These are phyloP conservation scores for Exocentrus adspersus DNA, from an alignment of 2,888 invertebrate species.

Conservation along the genomic window DNA sequence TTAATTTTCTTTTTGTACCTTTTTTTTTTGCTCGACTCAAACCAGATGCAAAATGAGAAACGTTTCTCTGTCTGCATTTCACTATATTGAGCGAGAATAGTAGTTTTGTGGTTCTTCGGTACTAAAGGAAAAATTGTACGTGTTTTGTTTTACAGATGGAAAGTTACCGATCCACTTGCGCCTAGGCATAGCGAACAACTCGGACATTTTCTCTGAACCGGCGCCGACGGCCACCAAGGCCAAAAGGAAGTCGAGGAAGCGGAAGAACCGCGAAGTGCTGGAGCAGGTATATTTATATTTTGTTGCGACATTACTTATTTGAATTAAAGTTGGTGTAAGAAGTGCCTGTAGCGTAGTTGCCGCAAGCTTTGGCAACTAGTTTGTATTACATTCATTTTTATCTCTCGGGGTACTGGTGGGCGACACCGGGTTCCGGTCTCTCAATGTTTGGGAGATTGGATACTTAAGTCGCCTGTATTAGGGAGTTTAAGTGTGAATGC, in stretches of 20 bases:
- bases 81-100: no score
- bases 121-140: no score
- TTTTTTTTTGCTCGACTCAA: neutral
- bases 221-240: constrained; percentile 55
- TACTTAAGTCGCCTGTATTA: neutral
- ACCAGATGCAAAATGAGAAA: neutral
- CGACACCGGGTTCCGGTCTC: neutral
- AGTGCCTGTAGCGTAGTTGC: neutral
- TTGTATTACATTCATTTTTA: no score
- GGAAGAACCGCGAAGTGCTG: constrained; percentile 57
- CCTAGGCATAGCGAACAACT: constrained; percentile 55
- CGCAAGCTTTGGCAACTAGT: no score
- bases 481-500: neutral
- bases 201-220: constrained; percentile 54
- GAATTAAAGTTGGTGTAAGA: constrained; percentile 16
- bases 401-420: no score
- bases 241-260: constrained; percentile 63
- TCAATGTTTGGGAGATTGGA: no score
- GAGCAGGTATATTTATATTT: constrained; percentile 63
- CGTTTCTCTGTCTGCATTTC: no score
- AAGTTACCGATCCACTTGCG: constrained; percentile 62
- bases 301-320: constrained; percentile 40
- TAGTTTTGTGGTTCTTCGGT: no score
- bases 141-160: constrained; percentile 51
- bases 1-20: constrained; percentile 5